Evolutionary conservation across 1,140 invertebrate species (phyloP), one percentile per base, ranked within the genome.

Genomic region (Steinernema khuongi): DNA sequence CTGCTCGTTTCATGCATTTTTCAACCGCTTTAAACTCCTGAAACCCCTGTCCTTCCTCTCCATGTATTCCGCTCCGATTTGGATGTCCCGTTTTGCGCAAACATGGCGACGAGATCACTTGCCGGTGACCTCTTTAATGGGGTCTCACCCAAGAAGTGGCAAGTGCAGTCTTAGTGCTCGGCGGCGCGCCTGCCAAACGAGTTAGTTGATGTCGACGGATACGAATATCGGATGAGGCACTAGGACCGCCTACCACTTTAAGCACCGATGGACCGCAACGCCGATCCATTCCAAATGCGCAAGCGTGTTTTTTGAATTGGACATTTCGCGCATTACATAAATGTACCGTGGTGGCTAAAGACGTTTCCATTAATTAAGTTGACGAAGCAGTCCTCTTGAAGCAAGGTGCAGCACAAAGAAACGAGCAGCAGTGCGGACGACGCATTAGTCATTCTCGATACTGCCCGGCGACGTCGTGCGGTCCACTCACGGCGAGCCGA

Each of bases 141-240:
- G n/a, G n/a, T n/a, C n/a, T n/a, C n/a, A n/a, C n/a, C 36, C n/a
- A 41, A 41, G 36, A 41, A 41, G n/a, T n/a, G n/a, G 7, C 50
- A n/a, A 60, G 50, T 17, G 50, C 50, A 60, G 50, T 60, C 11
- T 26, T 22, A 26, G 50, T 60, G 26, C 50, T 14, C 50, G 4
- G 50, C 50, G 19, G 19, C 50, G 22, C 50, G 50, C 22, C 50
- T 17, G 50, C 50, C 50, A 22, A 60, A 60, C 50, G 50, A 60
- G 50, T 60, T 60, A 60, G 50, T 22, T 60, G 50, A 60, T 60
- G 50, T 60, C 14, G 26, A 60, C 14, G 19, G 50, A 60, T 60
- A 60, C 50, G 50, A 60, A 60, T 60, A 60, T 60, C 50, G 50
- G 50, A 60, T 60, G 50, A 60, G 50, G 50, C 50, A 60, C 50